Conservation (phyloP, 1,140 invertebrate genomes). For the Aporrectodea caliginosa region DNA sequence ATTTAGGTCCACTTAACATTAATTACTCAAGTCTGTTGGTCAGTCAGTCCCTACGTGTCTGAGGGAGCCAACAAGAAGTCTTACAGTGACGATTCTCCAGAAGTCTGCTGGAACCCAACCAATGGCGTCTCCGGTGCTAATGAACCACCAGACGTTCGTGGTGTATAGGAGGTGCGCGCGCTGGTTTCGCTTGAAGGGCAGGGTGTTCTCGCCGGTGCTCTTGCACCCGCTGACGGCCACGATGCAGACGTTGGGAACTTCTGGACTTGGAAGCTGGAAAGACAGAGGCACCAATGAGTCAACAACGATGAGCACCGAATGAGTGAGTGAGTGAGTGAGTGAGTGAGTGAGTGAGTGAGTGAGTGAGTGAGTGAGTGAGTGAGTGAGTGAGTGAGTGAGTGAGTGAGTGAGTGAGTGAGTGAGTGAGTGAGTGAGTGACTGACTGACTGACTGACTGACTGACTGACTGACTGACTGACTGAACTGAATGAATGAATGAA, state of each 20-base stretch:
- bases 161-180: not conserved
- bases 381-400: not conserved
- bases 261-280: not conserved
- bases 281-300: no score
- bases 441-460: slow-evolving; percentile 19
- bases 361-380: not conserved
- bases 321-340: slow-evolving; percentile 18
- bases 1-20: no score
- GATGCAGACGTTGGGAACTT: not conserved
- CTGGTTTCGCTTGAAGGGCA: not conserved
- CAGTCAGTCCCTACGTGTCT: no score
- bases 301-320: not conserved
- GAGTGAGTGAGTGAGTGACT: slow-evolving; percentile 26
- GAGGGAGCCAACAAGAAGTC: no score
- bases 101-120: not conserved
- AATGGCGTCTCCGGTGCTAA: not conserved
- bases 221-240: not conserved
- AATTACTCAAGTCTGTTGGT: no score
- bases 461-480: slow-evolving; percentile 21
- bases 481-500: slow-evolving; percentile 18
- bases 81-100: not conserved
- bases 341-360: slow-evolving; percentile 12
- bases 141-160: not conserved
- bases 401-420: slow-evolving; percentile 11
- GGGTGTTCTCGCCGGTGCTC: not conserved